These are phyloP conservation scores for Orchestes rusci DNA, from an alignment of 2,888 invertebrate genomes.

Conservation along the genomic window DNA sequence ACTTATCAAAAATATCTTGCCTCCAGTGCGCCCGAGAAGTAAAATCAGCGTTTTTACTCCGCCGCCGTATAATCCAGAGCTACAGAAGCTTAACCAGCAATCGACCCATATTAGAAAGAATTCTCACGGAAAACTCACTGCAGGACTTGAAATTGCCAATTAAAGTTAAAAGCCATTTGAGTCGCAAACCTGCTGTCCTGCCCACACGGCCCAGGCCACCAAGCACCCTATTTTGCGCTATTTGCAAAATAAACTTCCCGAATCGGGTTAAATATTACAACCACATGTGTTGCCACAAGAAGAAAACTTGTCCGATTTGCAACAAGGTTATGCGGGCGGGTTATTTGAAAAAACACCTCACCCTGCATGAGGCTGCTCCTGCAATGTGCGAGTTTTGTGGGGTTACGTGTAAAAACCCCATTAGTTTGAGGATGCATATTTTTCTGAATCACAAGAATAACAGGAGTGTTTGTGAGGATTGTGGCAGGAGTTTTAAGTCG, in stretches of 20 bases:
- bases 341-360: conserved; percentile 35
- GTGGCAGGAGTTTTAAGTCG: conserved; percentile 32
- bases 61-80: conserved; percentile 33
- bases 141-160: background rate
- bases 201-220: background rate
- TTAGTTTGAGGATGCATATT: conserved; percentile 36
- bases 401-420: conserved; percentile 35
- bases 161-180: no score
- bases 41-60: conserved; percentile 31
- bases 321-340: conserved; percentile 25
- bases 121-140: background rate
- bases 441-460: conserved; percentile 35
- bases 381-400: conserved; percentile 37
- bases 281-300: conserved; percentile 33
- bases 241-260: conserved; percentile 27
- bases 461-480: conserved; percentile 35
- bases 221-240: conserved; percentile 21
- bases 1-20: conserved; percentile 33
- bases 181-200: no score
- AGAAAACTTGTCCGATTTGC: conserved; percentile 35
- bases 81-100: conserved; percentile 27
- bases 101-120: conserved; percentile 6
- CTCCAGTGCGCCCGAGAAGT: conserved; percentile 33
- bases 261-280: conserved; percentile 22
- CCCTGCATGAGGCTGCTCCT: conserved; percentile 33